Evolutionary conservation across 2,888 invertebrate genomes (phyloP).

Genomic region (Iphiclides podalirius): DNA sequence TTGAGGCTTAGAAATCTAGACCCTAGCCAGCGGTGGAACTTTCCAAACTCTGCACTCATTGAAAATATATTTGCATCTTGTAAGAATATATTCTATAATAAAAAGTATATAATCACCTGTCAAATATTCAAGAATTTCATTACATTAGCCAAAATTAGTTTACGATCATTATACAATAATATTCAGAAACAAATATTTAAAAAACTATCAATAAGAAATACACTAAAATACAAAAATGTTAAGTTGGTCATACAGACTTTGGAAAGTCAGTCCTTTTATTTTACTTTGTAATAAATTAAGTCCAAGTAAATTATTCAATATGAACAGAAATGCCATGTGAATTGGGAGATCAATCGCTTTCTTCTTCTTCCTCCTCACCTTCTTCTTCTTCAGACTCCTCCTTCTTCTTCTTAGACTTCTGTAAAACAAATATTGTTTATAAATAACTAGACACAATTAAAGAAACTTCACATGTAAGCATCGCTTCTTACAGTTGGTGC

Average conservation of each 20-base stretch:
- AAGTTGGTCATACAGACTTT: constrained; percentile 58
- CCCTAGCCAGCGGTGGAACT: constrained; percentile 73
- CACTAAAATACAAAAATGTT: constrained; percentile 25
- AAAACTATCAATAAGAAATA: constrained; percentile 26
- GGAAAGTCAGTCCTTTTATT: constrained; percentile 76
- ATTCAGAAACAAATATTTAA: constrained; percentile 10
- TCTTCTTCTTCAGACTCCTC: constrained; percentile 83
- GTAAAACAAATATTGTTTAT: constrained; percentile 25
- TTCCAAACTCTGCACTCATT: constrained; percentile 72
- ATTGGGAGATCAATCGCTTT: constrained; percentile 82
- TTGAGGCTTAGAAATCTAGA: constrained; percentile 72
- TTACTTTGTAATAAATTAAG: constrained; percentile 80
- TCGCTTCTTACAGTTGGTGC: constrained; percentile 60
- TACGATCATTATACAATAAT: constrained; percentile 25
- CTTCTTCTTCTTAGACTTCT: constrained; percentile 81
- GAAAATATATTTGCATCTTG: constrained; percentile 33
- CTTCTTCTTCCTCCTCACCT: constrained; percentile 82
- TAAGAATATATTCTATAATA: constrained; percentile 44
- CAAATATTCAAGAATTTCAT: constrained; percentile 60
- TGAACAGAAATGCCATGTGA: constrained; percentile 69
- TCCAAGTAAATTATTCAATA: constrained; percentile 79
- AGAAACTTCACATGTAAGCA: too few relatives aligned
- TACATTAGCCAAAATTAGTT: constrained; percentile 48
- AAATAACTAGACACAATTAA: neutral
- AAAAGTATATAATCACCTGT: constrained; percentile 51